Base-by-base conservation (phyloP, 1,140 invertebrate species). In the Drosophila teissieri region DNA sequence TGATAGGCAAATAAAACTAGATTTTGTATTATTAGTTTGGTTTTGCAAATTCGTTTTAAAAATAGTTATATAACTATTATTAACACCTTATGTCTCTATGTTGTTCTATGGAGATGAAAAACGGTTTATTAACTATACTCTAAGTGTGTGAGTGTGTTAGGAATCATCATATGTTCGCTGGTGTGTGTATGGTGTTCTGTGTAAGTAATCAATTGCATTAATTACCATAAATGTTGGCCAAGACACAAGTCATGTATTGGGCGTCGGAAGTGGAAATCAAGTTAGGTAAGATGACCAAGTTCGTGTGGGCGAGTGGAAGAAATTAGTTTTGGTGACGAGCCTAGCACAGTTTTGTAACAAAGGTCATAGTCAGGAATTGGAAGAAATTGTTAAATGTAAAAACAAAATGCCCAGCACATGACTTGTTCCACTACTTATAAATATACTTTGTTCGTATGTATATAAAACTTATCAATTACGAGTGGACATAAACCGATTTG, bases 401-500 rank as follows among this genome's bases (percentile, higher is more conserved):
- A 7, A 1, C 1, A 15, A 46, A 55, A 14, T 19, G 40, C 73
- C 68, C 70, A 53, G 37, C 37, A 42, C 55, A 52, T 60, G 53
- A 75, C 53, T 54, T 44, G 68, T 36, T 51, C 48, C n/a, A 53
- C 73, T 68, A 68, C 73, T 76, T 65, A 64, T 44, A 60, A 55
- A 40, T 67, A 42, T 48, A 39, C 65, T 45, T n/a, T 53, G 57
- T 51, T 36, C 56, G 58, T 58, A 60, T 81, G 44, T 61, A 61
- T 70, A 52, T 74, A 86, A 79, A 88, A 83, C 82, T 86, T 86
- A 86, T 64, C 11, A 14, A 39, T 65, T 85, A 85, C 74, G 74
- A 86, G 82, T 86, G 82, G 82, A 86, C 82, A 86, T 86, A 82
- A 88, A 86, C 82, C 82, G 82, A 86, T 86, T 86, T 86, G 83